These are phyloP conservation scores for Lottia scabra DNA, from an alignment of 2,888 invertebrate genomes.

Conservation along the genomic window DNA sequence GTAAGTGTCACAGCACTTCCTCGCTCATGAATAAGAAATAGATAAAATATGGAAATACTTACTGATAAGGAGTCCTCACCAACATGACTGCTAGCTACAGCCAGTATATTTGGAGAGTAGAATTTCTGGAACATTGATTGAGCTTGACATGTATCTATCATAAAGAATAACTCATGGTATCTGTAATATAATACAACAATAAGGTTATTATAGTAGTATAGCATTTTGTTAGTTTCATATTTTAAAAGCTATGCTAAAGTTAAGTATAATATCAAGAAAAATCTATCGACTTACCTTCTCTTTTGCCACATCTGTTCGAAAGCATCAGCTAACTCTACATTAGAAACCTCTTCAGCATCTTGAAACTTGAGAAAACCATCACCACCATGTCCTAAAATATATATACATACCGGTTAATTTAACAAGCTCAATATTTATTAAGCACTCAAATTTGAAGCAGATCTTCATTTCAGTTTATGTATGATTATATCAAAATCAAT, in stretches of 20 bases:
- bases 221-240: too few species aligned
- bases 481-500: too few species aligned
- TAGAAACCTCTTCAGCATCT: conserved; percentile 98
- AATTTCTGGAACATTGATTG: conserved; percentile 98
- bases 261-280: too few species aligned
- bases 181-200: conserved; percentile 71
- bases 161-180: conserved; percentile 97
- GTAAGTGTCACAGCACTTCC: too few species aligned
- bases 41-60: conserved; percentile 37
- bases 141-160: conserved; percentile 99
- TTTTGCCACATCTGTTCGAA: conserved; percentile 99
- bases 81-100: conserved; percentile 95
- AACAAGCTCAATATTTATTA: too few species aligned
- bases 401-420: too few species aligned
- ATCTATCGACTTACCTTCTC: conserved; percentile 76
- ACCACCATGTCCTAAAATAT: conserved; percentile 83
- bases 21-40: too few species aligned
- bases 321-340: conserved; percentile 97
- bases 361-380: conserved; percentile 99
- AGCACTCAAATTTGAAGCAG: too few species aligned
- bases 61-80: conserved; percentile 97
- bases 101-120: conserved; percentile 97
- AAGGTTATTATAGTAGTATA: too few species aligned
- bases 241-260: too few species aligned
- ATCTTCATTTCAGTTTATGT: too few species aligned